phyloP scores from a whole-genome alignment of 2,113 vertebrate species.

The Serilophus lunatus region DNA sequence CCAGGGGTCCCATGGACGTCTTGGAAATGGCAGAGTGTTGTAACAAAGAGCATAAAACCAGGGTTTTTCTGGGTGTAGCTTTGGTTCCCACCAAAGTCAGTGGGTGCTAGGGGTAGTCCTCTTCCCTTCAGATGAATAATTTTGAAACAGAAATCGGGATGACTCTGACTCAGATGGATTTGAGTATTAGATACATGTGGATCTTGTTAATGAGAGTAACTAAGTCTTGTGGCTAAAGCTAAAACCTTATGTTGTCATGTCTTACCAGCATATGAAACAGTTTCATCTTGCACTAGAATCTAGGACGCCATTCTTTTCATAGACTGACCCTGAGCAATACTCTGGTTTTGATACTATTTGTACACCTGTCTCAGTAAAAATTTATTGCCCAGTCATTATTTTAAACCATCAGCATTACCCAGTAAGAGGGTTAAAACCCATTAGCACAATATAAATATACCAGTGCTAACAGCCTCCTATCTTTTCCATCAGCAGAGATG shows the following conservation, averaged over 20 bases:
- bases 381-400: conserved; percentile 62
- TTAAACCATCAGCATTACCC: conserved; percentile 19
- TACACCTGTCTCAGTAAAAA: conserved; percentile 47
- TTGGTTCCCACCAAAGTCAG: neutral
- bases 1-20: neutral
- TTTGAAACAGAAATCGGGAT: neutral
- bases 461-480: neutral
- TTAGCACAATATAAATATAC: conserved; percentile 44
- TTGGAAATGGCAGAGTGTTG: neutral
- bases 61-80: neutral
- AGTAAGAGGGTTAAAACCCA: conserved; percentile 17
- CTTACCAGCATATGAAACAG: neutral
- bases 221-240: neutral
- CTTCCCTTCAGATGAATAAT: neutral
- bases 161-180: neutral
- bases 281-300: conserved; percentile 33
- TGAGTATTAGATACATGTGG: neutral
- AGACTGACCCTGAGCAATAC: neutral
- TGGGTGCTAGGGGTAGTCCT: neutral
- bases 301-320: conserved; percentile 27
- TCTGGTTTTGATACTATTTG: conserved; percentile 22
- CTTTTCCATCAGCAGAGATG: conserved; percentile 1
- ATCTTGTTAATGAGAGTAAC: conserved; percentile 2
- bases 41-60: neutral
- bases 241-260: neutral